A percentile compares a stretch with the other conserved stretches of the same genome.
These are phyloP conservation scores for Drosophila lutescens DNA, from an alignment of 2,888 invertebrate species.

Conservation along the genomic window DNA sequence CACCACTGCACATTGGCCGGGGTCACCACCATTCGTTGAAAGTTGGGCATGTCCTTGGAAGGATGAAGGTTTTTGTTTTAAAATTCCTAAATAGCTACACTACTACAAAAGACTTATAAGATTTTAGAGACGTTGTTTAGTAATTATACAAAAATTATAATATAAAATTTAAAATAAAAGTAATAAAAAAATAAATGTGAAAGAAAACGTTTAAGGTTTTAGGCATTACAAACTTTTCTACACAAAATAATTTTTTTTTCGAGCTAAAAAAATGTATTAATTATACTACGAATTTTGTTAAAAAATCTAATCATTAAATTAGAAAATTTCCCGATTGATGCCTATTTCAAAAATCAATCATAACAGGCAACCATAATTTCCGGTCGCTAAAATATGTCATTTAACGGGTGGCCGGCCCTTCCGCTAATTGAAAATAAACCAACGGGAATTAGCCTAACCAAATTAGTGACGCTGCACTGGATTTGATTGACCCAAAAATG, in stretches of 20 bases:
- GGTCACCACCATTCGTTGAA: background rate
- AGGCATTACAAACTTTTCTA: too few species aligned
- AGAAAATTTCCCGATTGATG: background rate
- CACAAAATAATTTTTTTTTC: too few species aligned
- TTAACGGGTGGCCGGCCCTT: background rate
- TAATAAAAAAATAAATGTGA: too few species aligned
- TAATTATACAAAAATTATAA: too few species aligned
- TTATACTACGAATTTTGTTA: too few species aligned
- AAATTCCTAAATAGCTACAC: too few species aligned
- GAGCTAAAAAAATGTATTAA: too few species aligned
- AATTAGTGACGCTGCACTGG: slow-evolving; percentile 24
- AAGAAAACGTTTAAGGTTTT: too few species aligned
- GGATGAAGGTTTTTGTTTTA: background rate
- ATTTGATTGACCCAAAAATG: slow-evolving; percentile 23
- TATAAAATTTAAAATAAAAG: too few species aligned
- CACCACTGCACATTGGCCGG: slow-evolving; percentile 8
- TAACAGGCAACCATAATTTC: background rate
- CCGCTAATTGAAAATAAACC: background rate
- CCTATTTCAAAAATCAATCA: background rate
- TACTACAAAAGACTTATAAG: too few species aligned
- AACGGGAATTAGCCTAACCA: background rate
- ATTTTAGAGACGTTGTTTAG: too few species aligned
- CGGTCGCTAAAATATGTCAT: background rate
- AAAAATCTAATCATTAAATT: too few species aligned
- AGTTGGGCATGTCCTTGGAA: slow-evolving; percentile 3